Evolutionary conservation across 2,888 invertebrate genomes (phyloP), one percentile per base, ranked within the genome.

Genomic region (Sesia bembeciformis): DNA sequence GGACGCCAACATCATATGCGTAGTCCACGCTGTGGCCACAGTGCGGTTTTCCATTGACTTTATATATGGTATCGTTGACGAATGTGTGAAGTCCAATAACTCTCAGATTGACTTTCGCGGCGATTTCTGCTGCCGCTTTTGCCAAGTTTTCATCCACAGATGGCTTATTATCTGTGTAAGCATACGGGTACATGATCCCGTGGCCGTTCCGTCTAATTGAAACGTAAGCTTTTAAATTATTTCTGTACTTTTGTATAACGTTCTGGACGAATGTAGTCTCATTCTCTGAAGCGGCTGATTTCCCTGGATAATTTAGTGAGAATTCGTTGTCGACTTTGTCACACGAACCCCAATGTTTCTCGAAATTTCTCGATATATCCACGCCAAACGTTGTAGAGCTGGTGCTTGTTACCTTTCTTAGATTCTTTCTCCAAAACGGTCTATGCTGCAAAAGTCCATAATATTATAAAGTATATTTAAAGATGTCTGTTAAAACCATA

Each of bases 181-280:
- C 93, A 84, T 92, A 92, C 0, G 94, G 94, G 67, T 93, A 93
- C 7, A 92, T 72, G 49, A 94, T 68, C 40, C 90, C 90, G 58
- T 91, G 90, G 1, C 95, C 95, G 64, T 92, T 93, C 4, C 94
- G 92, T 72, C 95, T 94, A 40, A 96, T 74, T 0, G 94, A 92
- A 46, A 96, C 63, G 72, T 95, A 96, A 53, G 93, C 84, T 65
- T 92, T 91, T 5, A 92, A 72, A 3, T 82, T 68, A 1, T 78
- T 70, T 40, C 85, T 84, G 50, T 91, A 74, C 4, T 86, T 78
- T 5, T 82, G 61, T 54, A 95, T 70, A 52, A 92, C 84, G 54
- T 91, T 82, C 4, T 91, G 82, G 5, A 95, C 78, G 62, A 92
- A 90, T 4, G 66, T 62, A 0, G 91, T 92, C 80, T 95, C 95